Evolutionary conservation across 2,113 vertebrate species (phyloP).

Genomic region (Bubo bubo): DNA sequence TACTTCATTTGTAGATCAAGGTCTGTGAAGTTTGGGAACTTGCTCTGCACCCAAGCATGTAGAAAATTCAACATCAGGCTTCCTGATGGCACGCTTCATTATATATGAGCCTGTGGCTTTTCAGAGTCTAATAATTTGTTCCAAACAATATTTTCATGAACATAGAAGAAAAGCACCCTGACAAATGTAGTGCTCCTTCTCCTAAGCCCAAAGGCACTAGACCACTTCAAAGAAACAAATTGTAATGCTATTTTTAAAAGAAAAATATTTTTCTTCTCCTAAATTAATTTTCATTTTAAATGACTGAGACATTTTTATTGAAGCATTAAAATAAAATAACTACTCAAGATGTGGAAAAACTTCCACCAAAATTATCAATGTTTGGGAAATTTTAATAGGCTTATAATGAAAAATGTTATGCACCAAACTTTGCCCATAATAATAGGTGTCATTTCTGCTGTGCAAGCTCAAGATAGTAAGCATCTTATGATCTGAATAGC

Average conservation of each 20-base stretch:
- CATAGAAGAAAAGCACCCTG: background rate
- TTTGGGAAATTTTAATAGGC: background rate
- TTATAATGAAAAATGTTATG: background rate
- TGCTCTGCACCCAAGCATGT: background rate
- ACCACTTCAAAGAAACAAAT: constrained; percentile 15
- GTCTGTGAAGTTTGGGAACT: background rate
- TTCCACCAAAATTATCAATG: background rate
- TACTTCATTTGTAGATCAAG: background rate
- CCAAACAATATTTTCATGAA: background rate
- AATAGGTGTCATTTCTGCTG: background rate
- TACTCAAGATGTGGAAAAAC: background rate
- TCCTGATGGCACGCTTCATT: rapidly evolving
- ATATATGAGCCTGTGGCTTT: background rate
- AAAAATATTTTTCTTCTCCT: background rate
- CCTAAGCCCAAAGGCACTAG: background rate
- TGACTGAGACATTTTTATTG: background rate
- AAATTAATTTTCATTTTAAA: constrained; percentile 14
- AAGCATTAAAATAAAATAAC: background rate
- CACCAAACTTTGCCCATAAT: background rate
- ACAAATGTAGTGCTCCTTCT: background rate
- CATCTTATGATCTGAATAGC: background rate
- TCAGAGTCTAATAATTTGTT: background rate
- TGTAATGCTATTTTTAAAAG: background rate
- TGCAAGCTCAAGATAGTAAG: background rate
- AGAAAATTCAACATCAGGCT: background rate